These are phyloP conservation scores for Phrynosoma blainvillii DNA, from an alignment of 2,113 vertebrate species.

Conservation along the genomic window DNA sequence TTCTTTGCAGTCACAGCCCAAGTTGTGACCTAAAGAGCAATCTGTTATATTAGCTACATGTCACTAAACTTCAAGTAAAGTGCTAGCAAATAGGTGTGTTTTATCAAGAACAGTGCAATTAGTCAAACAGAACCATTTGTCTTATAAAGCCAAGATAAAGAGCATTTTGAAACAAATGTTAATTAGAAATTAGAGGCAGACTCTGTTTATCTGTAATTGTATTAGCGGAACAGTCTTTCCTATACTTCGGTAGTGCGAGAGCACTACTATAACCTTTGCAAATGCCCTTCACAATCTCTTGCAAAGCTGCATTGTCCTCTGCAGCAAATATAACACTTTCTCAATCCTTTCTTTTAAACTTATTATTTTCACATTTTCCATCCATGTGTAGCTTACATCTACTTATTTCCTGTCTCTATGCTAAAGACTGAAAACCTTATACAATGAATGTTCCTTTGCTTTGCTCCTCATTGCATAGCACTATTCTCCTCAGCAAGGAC, in stretches of 20 bases:
- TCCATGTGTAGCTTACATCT: neutral
- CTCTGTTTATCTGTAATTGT: slow-evolving; percentile 8
- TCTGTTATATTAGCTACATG: neutral
- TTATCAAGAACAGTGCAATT: neutral
- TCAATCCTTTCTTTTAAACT: neutral
- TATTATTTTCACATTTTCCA: neutral
- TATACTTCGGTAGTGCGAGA: neutral
- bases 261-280: neutral
- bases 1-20: neutral
- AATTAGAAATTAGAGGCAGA: neutral
- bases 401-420: neutral
- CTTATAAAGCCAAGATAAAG: slow-evolving; percentile 1
- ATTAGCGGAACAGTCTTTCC: neutral
- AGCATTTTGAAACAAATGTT: neutral
- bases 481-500: neutral
- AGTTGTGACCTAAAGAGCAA: neutral
- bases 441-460: neutral
- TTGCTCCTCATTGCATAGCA: neutral
- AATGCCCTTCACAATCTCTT: neutral
- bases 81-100: neutral
- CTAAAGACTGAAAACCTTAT: neutral
- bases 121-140: neutral
- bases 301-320: neutral
- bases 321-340: neutral
- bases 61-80: neutral